phyloP scores from a whole-genome alignment of 2,797 vertebrate genomes.

The Remorina albescens region DNA sequence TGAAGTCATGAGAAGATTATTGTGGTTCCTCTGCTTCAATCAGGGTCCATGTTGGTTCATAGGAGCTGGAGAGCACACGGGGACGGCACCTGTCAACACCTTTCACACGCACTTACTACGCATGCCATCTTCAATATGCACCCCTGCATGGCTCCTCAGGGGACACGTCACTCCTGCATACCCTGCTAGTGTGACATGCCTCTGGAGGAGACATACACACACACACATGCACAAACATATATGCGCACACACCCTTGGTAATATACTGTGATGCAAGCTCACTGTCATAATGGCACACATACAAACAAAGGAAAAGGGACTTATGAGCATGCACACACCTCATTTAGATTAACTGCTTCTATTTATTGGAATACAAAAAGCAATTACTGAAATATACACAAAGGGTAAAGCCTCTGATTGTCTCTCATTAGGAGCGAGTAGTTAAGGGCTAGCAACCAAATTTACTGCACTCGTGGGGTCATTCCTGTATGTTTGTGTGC shows the following conservation, averaged over 20 bases:
- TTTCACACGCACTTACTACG: constrained; percentile 47
- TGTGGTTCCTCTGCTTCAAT: constrained; percentile 26
- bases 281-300: constrained; percentile 10
- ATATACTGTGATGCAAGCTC: constrained; percentile 10
- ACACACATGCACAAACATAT: background rate
- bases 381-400: constrained; percentile 80
- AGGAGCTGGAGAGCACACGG: constrained; percentile 36
- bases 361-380: constrained; percentile 75
- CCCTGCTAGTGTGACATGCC: constrained; percentile 41
- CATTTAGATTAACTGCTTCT: constrained; percentile 59
- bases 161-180: constrained; percentile 46
- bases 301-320: constrained; percentile 9
- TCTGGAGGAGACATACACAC: constrained; percentile 24
- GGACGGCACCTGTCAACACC: constrained; percentile 57
- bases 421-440: constrained; percentile 74
- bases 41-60: constrained; percentile 30
- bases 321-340: constrained; percentile 22
- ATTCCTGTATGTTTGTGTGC: constrained; percentile 40
- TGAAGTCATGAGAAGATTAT: constrained; percentile 13
- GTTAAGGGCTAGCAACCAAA: constrained; percentile 65
- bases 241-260: background rate
- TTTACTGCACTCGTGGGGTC: constrained; percentile 50
- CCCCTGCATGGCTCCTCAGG: constrained; percentile 39
- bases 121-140: constrained; percentile 65
- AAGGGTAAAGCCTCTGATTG: constrained; percentile 72